These are phyloP conservation scores for Megalonaias nervosa DNA, from an alignment of 1,140 invertebrate genomes.

Conservation along the genomic window DNA sequence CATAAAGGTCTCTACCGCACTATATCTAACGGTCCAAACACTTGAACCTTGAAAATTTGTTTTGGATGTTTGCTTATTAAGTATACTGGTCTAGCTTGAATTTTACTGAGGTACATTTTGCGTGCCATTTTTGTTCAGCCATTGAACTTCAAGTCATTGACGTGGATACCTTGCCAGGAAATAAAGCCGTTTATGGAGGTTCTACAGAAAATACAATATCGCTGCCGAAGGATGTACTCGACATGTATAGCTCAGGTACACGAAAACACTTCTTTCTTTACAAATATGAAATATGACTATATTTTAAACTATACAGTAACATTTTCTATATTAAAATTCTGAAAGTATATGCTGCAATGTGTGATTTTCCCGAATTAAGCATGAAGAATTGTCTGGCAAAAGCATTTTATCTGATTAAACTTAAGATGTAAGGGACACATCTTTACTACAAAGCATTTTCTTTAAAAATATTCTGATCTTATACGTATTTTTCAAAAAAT, in stretches of 20 bases:
- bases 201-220: slow-evolving; percentile 35
- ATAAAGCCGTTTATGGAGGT: slow-evolving; percentile 1
- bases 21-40: background rate
- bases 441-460: too few species aligned
- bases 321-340: background rate
- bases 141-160: slow-evolving; percentile 45
- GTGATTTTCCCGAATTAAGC: too few species aligned
- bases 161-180: slow-evolving; percentile 11
- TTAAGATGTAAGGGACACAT: too few species aligned
- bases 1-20: background rate
- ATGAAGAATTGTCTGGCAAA: too few species aligned
- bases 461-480: too few species aligned
- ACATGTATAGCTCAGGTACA: slow-evolving; percentile 42
- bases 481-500: too few species aligned
- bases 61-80: background rate
- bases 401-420: too few species aligned
- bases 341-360: too few species aligned
- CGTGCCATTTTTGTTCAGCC: slow-evolving; percentile 28
- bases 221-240: slow-evolving; percentile 44
- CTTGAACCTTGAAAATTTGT: background rate
- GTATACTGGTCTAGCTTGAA: background rate
- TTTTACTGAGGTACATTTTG: background rate
- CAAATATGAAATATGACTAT: background rate
- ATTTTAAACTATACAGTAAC: background rate
- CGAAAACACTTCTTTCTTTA: background rate